A percentile compares a stretch with the other conserved stretches of the same genome.
Conservation (phyloP, 2,113 vertebrate genomes). For the Nesospiza acunhae region DNA sequence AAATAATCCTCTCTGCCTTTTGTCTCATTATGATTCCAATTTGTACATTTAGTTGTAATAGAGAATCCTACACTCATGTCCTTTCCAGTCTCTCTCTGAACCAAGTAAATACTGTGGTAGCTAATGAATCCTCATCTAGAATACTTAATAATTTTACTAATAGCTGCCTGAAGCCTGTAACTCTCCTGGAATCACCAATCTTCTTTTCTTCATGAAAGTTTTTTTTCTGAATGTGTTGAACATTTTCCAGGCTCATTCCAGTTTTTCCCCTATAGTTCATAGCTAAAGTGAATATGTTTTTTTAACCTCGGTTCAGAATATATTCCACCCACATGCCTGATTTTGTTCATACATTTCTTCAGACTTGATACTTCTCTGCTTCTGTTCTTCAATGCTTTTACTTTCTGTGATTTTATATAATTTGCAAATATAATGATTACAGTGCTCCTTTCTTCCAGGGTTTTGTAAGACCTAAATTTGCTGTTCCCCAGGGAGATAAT, state of each 20-base stretch:
- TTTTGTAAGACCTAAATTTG: neutral
- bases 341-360: neutral
- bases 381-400: neutral
- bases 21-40: neutral
- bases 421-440: constrained; percentile 9
- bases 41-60: neutral
- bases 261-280: neutral
- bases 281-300: neutral
- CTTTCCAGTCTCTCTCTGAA: neutral
- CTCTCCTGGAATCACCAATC: neutral
- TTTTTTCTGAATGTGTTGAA: neutral
- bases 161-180: neutral
- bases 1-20: neutral
- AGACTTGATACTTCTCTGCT: neutral
- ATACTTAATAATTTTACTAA: neutral
- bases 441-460: neutral
- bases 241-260: neutral
- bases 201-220: neutral
- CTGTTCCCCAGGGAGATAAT: neutral
- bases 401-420: neutral
- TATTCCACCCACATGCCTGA: neutral
- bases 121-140: neutral
- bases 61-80: neutral
- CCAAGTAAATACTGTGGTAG: neutral
- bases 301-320: neutral